Evolutionary conservation across 2,888 invertebrate genomes (phyloP).

Genomic region (Limnephilus lunatus): DNA sequence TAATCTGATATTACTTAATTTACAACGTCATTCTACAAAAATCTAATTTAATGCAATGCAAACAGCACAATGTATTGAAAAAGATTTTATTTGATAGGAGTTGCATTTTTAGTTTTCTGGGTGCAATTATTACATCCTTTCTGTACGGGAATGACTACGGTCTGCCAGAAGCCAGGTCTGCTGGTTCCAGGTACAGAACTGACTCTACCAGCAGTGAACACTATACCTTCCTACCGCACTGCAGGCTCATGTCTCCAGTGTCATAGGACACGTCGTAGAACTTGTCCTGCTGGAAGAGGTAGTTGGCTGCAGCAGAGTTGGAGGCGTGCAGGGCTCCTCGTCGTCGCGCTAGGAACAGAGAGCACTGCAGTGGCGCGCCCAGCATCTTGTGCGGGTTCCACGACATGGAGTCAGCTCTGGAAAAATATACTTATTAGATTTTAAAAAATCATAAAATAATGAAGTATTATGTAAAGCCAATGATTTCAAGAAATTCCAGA

Average conservation of each 20-base stretch:
- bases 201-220: neutral
- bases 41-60: too few species aligned
- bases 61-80: too few species aligned
- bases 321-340: conserved; percentile 80
- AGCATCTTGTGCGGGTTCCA: conserved; percentile 94
- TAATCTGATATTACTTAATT: too few species aligned
- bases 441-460: neutral
- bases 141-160: neutral
- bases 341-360: conserved; percentile 81
- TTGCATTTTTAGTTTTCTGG: too few species aligned
- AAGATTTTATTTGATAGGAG: too few species aligned
- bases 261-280: conserved; percentile 89
- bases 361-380: conserved; percentile 88
- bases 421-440: neutral
- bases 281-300: conserved; percentile 91
- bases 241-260: conserved; percentile 91
- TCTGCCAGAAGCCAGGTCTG: neutral
- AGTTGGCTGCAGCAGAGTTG: conserved; percentile 85
- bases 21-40: too few species aligned
- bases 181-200: neutral
- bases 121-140: neutral
- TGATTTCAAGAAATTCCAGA: neutral
- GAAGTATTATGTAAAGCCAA: too few species aligned
- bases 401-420: conserved; percentile 85
- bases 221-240: conserved; percentile 92